Base-by-base conservation (phyloP, 2,888 invertebrate genomes). In the Pharmacophagus antenor region DNA sequence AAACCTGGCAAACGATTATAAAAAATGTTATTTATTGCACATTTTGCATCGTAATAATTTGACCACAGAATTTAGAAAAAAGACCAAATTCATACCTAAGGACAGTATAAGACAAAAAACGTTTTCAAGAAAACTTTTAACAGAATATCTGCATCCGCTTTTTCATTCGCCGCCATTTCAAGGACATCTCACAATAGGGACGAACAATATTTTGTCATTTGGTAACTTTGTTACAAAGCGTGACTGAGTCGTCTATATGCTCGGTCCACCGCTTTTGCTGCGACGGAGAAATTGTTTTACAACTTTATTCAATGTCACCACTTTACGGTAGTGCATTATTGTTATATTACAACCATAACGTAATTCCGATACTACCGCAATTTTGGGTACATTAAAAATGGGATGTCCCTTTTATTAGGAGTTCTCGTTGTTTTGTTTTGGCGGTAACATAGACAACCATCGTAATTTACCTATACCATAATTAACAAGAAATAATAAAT, bases 311-410 rank as follows among this genome's bases (percentile, higher is more conserved):
- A 66, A 63, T 67, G 63, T 68, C 69, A 77, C 76, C 77, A 79
- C 74, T 77, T 78, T 82, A 83, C 86, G 72, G 86, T 85, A 86
- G 86, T 85, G 69, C 73, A 75, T 79, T 77, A 78, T 85, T 78
- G 73, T 77, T 82, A 74, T 79, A 80, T 82, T 81, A 79, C 76
- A 76, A 77, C 79, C 74, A 70, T 76, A 74, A 75, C 70, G 74
- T 83, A 77, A 83, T 85, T 72, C 72, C 62, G 68, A 76, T 67
- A 76, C 75, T 79, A 84, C 85, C 80, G 79, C 84, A 81, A 75
- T 74, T 67, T 70, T 73, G 72, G 68, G 67, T 67, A 69, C 63
- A 69, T 67, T 70, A 69, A 70, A 72, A 71, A 67, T 68, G 64
- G n/a, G 65, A 25, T 52, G 49, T 56, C 71, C 69, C 71, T 65